Base-by-base conservation (phyloP, 2,113 vertebrate species). In the Atractosteus spatula region DNA sequence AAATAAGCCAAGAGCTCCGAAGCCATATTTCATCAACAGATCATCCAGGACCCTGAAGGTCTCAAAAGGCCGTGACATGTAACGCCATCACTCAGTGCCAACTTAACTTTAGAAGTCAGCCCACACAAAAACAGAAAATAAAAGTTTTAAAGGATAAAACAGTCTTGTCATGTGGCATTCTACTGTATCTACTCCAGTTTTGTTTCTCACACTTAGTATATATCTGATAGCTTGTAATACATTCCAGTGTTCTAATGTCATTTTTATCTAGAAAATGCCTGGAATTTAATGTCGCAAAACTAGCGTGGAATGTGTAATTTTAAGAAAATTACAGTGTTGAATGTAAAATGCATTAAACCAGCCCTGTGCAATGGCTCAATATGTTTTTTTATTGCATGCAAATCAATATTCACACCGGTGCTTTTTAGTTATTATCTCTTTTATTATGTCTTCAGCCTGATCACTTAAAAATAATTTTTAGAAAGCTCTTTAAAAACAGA, bases 251-350 rank as follows among this genome's bases (percentile, higher is more conserved):
- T 17, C 8, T 64, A 54, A 54, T 63, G 61, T 64, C 70, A 64
- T 59, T 67, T 72, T 68, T 68, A 55, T 68, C 47, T 61, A 65
- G 64, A 41, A 62, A 67, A 67, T 13, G 42, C 65, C 47, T 68
- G 71, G 51, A 72, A 62, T 68, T 59, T 66, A 65, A 44, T 66
- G n/a, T 66, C 42, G 16, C 44, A 16, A 43, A 62, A 61, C 59
- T 47, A 14, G 61, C 54, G 42, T 55, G 56, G 16, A 62, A n/a
- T 12, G 66, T 44, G 16, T 29, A 4, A 43, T 62, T 68, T 42
- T 61, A 44, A 43, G 42, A 12, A 68, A 51, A 16, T 41, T 47
- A 44, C 42, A 17, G 43, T 8, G 10, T 41, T 44, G 71, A 41
- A 47, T 51, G 47, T 51, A 51, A 51, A 51, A 59, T n/a, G 14